A percentile compares a stretch with the other conserved stretches of the same genome.
These are phyloP conservation scores for Indri indri DNA, from an alignment of 2,113 vertebrate genomes.

Conservation along the genomic window DNA sequence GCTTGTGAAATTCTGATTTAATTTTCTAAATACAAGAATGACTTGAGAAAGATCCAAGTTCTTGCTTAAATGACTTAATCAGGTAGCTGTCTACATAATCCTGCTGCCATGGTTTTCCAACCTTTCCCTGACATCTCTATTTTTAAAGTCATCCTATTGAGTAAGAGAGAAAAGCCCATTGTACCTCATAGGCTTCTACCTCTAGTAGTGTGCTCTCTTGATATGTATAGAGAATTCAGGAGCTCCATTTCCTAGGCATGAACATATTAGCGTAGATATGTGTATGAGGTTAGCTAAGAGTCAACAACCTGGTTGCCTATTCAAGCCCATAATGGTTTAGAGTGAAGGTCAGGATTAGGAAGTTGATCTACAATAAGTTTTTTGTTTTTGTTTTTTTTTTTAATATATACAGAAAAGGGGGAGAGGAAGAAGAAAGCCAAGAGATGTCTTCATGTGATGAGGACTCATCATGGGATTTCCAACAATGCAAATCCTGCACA, in stretches of 20 bases:
- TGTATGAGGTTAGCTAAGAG: neutral
- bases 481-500: neutral
- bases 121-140: neutral
- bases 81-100: neutral
- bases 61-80: neutral
- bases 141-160: neutral
- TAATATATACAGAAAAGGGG: neutral
- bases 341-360: neutral
- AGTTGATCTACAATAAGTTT: neutral
- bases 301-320: neutral
- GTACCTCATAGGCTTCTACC: neutral
- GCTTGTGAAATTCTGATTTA: conserved; percentile 24
- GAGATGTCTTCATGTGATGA: neutral
- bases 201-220: neutral
- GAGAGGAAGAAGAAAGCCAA: neutral
- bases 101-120: neutral
- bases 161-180: neutral
- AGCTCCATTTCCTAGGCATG: neutral
- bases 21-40: conserved; percentile 36
- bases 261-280: neutral
- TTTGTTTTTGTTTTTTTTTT: neutral
- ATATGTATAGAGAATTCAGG: neutral
- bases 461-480: neutral
- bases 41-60: conserved; percentile 41
- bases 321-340: neutral